Percentiles rank a stretch among this genome's conserved stretches.
Conservation (phyloP, 2,113 vertebrate species). For the Physeter macrocephalus region DNA sequence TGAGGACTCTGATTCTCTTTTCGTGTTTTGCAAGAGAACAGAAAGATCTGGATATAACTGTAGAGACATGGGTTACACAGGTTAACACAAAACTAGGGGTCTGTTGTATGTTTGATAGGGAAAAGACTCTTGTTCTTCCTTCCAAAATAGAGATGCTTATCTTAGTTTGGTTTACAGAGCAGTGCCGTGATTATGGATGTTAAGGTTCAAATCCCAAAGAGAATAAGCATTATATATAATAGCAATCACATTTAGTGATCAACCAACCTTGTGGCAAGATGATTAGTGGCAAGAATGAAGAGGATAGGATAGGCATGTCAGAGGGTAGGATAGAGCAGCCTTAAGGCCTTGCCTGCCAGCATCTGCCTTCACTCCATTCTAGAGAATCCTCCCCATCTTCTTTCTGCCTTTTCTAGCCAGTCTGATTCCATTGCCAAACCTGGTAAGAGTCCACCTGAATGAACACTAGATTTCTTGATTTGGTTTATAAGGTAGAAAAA, state of each 20-base stretch:
- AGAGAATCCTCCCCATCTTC: neutral
- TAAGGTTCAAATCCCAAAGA: conserved; percentile 6
- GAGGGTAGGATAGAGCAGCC: neutral
- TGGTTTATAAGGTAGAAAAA: conserved; percentile 3
- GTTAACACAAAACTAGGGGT: neutral
- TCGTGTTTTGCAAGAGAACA: neutral
- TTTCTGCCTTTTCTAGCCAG: neutral
- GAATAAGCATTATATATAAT: neutral
- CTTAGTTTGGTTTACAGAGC: neutral
- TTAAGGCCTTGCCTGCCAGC: neutral
- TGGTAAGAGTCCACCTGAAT: neutral
- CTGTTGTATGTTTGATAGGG: neutral
- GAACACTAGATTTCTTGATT: neutral
- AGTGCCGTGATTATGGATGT: neutral
- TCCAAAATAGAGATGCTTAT: neutral
- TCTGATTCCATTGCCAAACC: neutral
- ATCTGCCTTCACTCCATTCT: neutral
- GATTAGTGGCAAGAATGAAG: neutral
- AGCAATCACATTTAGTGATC: neutral
- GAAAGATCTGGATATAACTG: neutral
- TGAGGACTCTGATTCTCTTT: neutral
- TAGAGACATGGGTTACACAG: neutral
- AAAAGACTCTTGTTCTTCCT: neutral
- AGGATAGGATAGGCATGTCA: neutral
- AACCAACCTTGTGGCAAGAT: neutral